Evolutionary conservation across 1,140 invertebrate species (phyloP), one percentile per base, ranked within the genome.

Genomic region (Trichonephila clavipes): DNA sequence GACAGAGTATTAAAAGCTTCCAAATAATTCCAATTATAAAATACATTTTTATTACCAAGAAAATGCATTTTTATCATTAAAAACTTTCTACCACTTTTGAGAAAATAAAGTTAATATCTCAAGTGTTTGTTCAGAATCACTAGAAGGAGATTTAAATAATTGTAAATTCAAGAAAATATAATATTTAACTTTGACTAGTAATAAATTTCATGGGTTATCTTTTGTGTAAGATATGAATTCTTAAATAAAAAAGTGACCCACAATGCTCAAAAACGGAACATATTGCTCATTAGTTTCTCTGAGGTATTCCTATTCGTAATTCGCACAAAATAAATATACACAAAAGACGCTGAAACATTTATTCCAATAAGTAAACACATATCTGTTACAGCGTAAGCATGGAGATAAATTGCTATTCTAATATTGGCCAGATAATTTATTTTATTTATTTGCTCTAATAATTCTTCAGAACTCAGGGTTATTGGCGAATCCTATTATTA

Each of bases 361-460:
- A 77, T 34, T 77, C 72, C 34, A 34, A 34, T 77, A 77, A 77
- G 28, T 28, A 77, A 77, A 34, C 28, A 77, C 18, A 6, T 34
- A 5, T 77, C 28, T 34, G 72, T 40, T 64, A 18, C 62, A 19
- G 16, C 62, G 72, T 40, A 40, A 40, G 72, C 28, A 77, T 77
- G 72, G 34, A 34, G 28, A 77, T 34, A 18, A 40, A 77, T 19
- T 40, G 28, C 72, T 19, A 4, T 40, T 77, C 6, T 28, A 40
- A 34, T 77, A 77, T 77, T 77, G 72, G 72, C 72, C 2, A 77
- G 34, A 28, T 34, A 77, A 77, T 77, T 77, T 77, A 28, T 18
- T 34, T 77, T 77, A 77, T 28, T 77, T 77, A 77, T 77, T 77
- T 77, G 72, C 72, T 34, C 16, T 40, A 40, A 77, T 77, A 77